Conservation (phyloP, 2,113 vertebrate genomes). For the Siniperca knerii region DNA sequence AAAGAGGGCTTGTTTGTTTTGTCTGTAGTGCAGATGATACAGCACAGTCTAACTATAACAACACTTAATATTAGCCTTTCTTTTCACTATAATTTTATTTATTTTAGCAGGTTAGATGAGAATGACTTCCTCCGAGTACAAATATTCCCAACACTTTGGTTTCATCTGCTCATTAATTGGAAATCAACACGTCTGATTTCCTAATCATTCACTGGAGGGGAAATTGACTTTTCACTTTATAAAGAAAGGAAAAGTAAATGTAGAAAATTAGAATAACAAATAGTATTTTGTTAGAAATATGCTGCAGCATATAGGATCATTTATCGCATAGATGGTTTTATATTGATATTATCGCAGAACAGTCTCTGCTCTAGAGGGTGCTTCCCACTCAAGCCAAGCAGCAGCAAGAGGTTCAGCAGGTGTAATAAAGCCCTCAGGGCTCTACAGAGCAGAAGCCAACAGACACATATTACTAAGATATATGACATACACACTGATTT, state of each 20-base stretch:
- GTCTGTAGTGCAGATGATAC: too few relatives aligned
- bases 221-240: conserved; percentile 21
- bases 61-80: too few relatives aligned
- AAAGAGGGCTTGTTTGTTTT: too few relatives aligned
- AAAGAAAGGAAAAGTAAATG: not conserved
- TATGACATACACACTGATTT: conserved; percentile 5
- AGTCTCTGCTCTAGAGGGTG: conserved; percentile 1
- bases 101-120: not conserved
- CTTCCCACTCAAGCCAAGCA: conserved; percentile 10
- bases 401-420: conserved; percentile 8
- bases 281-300: not conserved
- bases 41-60: too few relatives aligned
- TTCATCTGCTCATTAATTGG: not conserved
- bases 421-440: conserved; percentile 1
- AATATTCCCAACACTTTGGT: not conserved
- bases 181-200: not conserved
- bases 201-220: not conserved
- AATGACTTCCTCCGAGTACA: not conserved
- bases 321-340: conserved; percentile 3
- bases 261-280: conserved; percentile 27
- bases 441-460: not conserved
- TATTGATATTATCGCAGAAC: conserved; percentile 21
- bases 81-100: not conserved
- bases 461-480: conserved; percentile 15
- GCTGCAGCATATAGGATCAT: conserved; percentile 15